Conservation (phyloP, 2,113 vertebrate genomes). For the Brachypteracias leptosomus region DNA sequence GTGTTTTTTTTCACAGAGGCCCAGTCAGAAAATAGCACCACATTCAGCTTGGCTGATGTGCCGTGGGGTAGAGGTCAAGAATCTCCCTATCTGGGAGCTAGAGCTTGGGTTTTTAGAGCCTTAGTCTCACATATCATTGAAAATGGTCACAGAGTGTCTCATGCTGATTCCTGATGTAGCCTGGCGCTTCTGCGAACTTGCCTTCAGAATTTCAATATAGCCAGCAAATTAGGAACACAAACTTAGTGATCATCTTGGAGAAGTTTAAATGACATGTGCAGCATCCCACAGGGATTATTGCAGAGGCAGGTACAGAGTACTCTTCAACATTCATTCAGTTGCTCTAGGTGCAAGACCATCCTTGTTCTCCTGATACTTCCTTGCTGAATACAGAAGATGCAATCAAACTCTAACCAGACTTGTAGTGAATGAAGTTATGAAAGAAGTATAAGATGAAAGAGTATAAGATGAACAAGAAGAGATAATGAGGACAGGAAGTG, state of each 20-base stretch:
- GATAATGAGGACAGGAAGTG: neutral
- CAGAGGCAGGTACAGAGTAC: neutral
- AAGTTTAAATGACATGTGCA: neutral
- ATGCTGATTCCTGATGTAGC: neutral
- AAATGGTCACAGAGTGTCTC: neutral
- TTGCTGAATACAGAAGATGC: neutral
- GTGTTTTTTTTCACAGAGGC: neutral
- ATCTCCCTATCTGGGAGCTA: neutral
- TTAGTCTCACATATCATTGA: neutral
- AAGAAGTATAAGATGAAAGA: neutral
- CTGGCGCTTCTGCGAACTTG: neutral
- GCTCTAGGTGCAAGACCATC: neutral
- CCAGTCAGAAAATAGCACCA: neutral
- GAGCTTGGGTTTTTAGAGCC: neutral
- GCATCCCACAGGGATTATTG: neutral
- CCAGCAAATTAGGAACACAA: neutral
- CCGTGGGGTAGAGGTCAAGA: neutral
- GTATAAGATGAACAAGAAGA: neutral
- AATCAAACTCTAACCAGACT: neutral
- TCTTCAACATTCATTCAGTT: neutral
- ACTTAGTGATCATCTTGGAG: neutral
- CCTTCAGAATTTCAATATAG: neutral
- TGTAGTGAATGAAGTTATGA: fast-evolving
- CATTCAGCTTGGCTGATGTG: neutral
- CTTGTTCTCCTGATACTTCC: neutral